phyloP scores from a whole-genome alignment of 2,113 vertebrate species.

The Oxygymnocypris stewartii region DNA sequence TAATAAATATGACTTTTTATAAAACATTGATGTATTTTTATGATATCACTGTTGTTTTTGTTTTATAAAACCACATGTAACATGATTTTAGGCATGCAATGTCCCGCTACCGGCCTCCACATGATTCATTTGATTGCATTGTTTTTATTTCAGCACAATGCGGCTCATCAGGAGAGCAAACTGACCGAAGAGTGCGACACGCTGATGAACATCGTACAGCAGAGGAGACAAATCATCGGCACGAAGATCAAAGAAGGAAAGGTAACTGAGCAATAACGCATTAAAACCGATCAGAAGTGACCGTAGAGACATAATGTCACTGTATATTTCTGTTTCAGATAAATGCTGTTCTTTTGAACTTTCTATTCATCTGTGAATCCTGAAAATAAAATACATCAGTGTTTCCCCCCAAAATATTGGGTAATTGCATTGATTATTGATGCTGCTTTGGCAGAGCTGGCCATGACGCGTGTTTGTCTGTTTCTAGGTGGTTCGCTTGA shows the following conservation, averaged over 20 bases:
- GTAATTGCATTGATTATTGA: neutral
- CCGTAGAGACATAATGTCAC: neutral
- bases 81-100: no score
- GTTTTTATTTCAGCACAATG: slow-evolving; percentile 83
- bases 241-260: slow-evolving; percentile 99
- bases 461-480: slow-evolving; percentile 36
- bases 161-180: slow-evolving; percentile 92
- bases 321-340: neutral
- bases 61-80: neutral
- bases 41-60: neutral
- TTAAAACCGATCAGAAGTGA: neutral
- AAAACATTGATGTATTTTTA: neutral
- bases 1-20: neutral
- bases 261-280: slow-evolving; percentile 68
- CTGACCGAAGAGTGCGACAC: slow-evolving; percentile 94
- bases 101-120: no score
- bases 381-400: neutral
- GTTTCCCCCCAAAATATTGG: no score
- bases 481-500: slow-evolving; percentile 85
- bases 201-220: slow-evolving; percentile 96
- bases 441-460: neutral
- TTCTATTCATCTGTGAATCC: neutral
- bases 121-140: neutral
- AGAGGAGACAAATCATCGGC: slow-evolving; percentile 92
- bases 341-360: neutral